Evolutionary conservation across 1,140 invertebrate species (phyloP).

Genomic region (Nebria ingens): DNA sequence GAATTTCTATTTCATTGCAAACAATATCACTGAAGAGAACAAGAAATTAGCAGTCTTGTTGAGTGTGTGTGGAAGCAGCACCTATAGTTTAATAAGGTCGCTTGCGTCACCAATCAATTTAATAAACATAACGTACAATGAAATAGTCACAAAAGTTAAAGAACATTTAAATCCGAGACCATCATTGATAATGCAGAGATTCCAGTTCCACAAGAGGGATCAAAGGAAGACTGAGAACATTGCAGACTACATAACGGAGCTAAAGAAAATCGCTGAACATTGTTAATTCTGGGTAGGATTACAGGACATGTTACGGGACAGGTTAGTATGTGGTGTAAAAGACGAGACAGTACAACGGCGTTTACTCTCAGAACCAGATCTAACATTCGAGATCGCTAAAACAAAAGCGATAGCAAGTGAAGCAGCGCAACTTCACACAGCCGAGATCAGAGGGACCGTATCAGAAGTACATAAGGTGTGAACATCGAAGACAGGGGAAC

Average conservation of each 20-base stretch:
- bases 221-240: constrained; percentile 15
- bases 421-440: background rate
- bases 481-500: background rate
- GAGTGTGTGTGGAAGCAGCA: background rate
- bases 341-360: constrained; percentile 14
- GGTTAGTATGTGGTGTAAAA: constrained; percentile 16
- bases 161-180: background rate
- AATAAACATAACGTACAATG: background rate
- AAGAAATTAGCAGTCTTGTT: background rate
- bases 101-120: background rate
- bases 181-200: background rate
- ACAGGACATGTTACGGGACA: constrained; percentile 17
- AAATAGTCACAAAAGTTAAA: too few relatives aligned
- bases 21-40: background rate
- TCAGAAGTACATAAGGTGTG: background rate
- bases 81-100: background rate
- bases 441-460: background rate
- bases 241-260: constrained; percentile 19
- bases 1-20: background rate
- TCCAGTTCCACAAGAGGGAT: constrained; percentile 15
- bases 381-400: background rate
- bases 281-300: constrained; percentile 18
- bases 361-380: constrained; percentile 7
- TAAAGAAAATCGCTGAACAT: constrained; percentile 15
- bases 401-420: background rate